phyloP scores from a whole-genome alignment of 2,888 invertebrate genomes.

The Pheosia tremula region DNA sequence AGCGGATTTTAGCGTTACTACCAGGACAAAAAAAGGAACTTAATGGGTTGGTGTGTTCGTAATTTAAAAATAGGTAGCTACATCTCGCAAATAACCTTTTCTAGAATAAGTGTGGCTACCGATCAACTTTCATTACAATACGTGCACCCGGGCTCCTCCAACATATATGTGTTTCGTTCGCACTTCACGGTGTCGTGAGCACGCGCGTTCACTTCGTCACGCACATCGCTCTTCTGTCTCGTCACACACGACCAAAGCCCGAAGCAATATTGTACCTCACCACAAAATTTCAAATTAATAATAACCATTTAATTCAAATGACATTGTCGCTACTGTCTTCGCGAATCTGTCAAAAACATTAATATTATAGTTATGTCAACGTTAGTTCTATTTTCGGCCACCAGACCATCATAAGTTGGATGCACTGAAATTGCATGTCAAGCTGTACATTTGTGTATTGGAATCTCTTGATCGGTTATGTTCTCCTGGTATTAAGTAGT shows the following conservation, averaged over 20 bases:
- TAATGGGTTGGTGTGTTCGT: neutral
- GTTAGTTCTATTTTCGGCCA: neutral
- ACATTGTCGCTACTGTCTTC: too few relatives aligned
- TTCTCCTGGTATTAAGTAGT: neutral
- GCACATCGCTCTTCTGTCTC: conserved; percentile 19
- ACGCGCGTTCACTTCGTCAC: conserved; percentile 36
- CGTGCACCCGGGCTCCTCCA: conserved; percentile 4
- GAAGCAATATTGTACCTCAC: neutral
- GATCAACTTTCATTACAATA: conserved; percentile 23
- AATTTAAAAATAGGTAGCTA: neutral
- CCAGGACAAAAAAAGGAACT: too few relatives aligned
- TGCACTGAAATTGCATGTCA: neutral
- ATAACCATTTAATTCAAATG: too few relatives aligned
- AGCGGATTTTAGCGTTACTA: too few relatives aligned
- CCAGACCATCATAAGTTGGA: neutral
- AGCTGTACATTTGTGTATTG: too few relatives aligned
- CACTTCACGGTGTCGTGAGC: conserved; percentile 24
- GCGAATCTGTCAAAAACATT: too few relatives aligned
- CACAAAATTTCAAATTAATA: too few relatives aligned
- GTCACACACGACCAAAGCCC: conserved; percentile 16
- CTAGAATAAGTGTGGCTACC: neutral
- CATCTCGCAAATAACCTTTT: neutral
- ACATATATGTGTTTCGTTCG: conserved; percentile 19
- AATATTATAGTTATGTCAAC: too few relatives aligned
- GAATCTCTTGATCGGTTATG: neutral